Conservation (phyloP, 2,113 vertebrate species). For the Zeus faber region DNA sequence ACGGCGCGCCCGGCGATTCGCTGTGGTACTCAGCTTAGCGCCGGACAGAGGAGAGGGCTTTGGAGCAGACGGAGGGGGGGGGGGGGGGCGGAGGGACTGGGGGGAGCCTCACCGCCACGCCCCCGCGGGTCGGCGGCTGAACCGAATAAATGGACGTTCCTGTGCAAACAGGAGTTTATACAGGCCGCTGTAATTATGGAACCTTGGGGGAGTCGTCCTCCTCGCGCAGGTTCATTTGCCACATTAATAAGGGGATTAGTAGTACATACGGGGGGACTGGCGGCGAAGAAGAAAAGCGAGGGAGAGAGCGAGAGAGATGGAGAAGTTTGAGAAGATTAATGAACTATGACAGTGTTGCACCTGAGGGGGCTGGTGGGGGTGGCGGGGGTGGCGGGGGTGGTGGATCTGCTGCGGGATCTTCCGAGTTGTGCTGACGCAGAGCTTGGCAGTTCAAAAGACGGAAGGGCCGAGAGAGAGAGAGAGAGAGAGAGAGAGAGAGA, state of each 20-base stretch:
- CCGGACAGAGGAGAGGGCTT: not conserved
- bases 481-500: slow-evolving; percentile 29
- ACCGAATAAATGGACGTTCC: slow-evolving; percentile 59
- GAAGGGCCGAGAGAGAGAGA: slow-evolving; percentile 52
- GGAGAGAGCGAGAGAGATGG: too few species aligned
- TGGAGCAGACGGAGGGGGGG: not conserved
- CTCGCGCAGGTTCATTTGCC: slow-evolving; percentile 80
- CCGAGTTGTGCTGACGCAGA: slow-evolving; percentile 71
- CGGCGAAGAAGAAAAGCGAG: too few species aligned
- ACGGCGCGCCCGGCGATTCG: too few species aligned
- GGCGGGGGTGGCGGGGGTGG: slow-evolving; percentile 43
- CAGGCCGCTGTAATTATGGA: slow-evolving; percentile 75
- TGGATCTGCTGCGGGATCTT: slow-evolving; percentile 78
- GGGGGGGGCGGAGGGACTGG: not conserved
- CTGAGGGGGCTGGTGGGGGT: slow-evolving; percentile 59
- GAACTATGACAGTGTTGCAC: slow-evolving; percentile 82
- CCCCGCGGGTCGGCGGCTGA: slow-evolving; percentile 44
- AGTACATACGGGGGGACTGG: slow-evolving; percentile 63
- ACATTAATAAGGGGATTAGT: slow-evolving; percentile 83
- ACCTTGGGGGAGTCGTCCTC: slow-evolving; percentile 76
- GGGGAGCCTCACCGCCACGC: slow-evolving; percentile 23
- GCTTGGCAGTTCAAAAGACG: slow-evolving; percentile 46
- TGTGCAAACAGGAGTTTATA: slow-evolving; percentile 71
- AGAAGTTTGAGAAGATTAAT: slow-evolving; percentile 85
- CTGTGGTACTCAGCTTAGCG: slow-evolving; percentile 23